phyloP scores from a whole-genome alignment of 2,888 invertebrate species.

The Cerastoderma edule region DNA sequence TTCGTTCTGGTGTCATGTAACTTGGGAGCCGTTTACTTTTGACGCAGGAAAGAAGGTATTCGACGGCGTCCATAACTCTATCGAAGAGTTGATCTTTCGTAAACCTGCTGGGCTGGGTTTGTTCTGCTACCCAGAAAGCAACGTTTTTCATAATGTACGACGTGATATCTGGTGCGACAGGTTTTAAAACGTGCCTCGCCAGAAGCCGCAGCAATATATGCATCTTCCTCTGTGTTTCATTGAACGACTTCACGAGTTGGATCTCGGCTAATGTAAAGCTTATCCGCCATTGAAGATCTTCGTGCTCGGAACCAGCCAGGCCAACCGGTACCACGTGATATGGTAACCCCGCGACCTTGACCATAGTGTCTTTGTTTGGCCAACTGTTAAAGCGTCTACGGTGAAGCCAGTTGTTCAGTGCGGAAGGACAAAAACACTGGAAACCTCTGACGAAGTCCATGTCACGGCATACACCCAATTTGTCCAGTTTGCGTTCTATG shows the following conservation, averaged over 20 bases:
- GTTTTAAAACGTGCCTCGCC: slow-evolving; percentile 10
- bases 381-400: slow-evolving; percentile 22
- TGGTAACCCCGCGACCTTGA: not conserved
- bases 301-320: not conserved
- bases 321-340: slow-evolving; percentile 31
- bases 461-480: not conserved
- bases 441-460: slow-evolving; percentile 28
- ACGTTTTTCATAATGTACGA: slow-evolving; percentile 38
- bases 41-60: slow-evolving; percentile 1
- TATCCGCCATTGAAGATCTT: slow-evolving; percentile 34
- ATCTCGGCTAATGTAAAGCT: slow-evolving; percentile 31
- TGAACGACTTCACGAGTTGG: slow-evolving; percentile 6
- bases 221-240: slow-evolving; percentile 36
- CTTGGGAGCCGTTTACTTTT: slow-evolving; percentile 1
- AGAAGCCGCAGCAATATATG: slow-evolving; percentile 12
- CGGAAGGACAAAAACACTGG: not conserved
- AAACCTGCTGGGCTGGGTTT: not conserved
- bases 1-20: slow-evolving; percentile 30
- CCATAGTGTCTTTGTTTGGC: slow-evolving; percentile 13
- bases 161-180: not conserved
- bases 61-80: slow-evolving; percentile 1
- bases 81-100: not conserved
- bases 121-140: slow-evolving; percentile 19
- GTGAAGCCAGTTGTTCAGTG: slow-evolving; percentile 17
- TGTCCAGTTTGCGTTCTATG: not conserved